These are phyloP conservation scores for Heliconius ethilla DNA, from an alignment of 2,888 invertebrate species.

Conservation along the genomic window DNA sequence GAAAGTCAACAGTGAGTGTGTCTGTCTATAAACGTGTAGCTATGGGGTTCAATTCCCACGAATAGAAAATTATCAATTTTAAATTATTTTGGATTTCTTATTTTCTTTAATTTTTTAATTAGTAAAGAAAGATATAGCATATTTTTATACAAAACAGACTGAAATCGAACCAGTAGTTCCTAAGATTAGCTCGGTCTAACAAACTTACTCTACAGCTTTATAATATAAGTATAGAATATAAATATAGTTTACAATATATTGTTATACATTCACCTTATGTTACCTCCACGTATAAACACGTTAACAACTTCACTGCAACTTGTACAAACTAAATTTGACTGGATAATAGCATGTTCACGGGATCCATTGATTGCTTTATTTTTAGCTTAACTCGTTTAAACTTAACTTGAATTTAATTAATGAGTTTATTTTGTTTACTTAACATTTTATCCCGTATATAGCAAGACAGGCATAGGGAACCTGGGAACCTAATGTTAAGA, in stretches of 20 bases:
- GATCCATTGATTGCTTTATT: slow-evolving; percentile 16
- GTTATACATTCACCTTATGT: background rate
- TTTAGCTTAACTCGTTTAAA: background rate
- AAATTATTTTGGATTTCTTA: too few species aligned
- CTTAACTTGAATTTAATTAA: background rate
- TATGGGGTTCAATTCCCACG: too few species aligned
- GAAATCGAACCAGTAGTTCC: too few species aligned
- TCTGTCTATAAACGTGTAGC: too few species aligned
- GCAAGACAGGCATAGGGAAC: too few species aligned
- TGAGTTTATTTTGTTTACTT: background rate
- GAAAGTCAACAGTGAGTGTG: too few species aligned
- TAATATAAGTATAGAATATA: background rate
- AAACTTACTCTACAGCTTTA: too few species aligned
- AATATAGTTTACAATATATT: background rate
- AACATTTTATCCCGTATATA: background rate
- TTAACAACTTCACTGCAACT: slow-evolving; percentile 24
- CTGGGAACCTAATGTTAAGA: background rate
- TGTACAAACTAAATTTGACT: slow-evolving; percentile 23
- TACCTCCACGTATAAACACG: background rate
- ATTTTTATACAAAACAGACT: too few species aligned
- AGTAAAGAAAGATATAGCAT: too few species aligned
- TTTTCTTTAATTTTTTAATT: too few species aligned
- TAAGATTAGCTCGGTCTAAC: too few species aligned
- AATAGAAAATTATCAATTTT: too few species aligned
- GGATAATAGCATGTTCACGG: slow-evolving; percentile 10